A percentile compares a stretch with the other conserved stretches of the same genome.
Evolutionary conservation across 2,113 vertebrate species (phyloP).

Genomic region (Willisornis vidua): DNA sequence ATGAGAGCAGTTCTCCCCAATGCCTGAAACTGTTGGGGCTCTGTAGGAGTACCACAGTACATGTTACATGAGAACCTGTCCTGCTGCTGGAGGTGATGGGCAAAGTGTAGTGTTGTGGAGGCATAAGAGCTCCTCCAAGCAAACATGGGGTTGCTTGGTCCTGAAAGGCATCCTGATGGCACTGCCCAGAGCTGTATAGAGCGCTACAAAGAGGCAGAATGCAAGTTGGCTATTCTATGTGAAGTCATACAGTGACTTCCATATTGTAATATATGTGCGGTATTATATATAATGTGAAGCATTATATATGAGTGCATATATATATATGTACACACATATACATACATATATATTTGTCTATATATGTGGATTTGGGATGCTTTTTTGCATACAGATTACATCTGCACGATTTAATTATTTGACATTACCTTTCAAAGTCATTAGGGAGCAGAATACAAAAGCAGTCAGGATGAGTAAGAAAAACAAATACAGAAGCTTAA

Average conservation of each 20-base stretch:
- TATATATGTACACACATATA: background rate
- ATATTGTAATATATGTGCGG: conserved; percentile 1
- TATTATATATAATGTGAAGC: background rate
- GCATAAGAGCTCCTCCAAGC: background rate
- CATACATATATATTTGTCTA: background rate
- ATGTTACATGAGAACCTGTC: background rate
- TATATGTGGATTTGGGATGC: background rate
- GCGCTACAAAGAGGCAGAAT: background rate
- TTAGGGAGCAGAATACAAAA: conserved; percentile 21
- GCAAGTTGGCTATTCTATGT: conserved; percentile 4
- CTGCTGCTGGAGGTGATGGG: background rate
- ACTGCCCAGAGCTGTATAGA: fast-evolving
- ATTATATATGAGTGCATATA: background rate
- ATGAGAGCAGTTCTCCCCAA: background rate
- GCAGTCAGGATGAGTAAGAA: background rate
- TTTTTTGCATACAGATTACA: conserved; percentile 17
- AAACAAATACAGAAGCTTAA: background rate
- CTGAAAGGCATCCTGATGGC: background rate
- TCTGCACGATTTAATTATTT: background rate
- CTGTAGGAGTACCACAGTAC: background rate
- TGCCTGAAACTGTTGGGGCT: background rate
- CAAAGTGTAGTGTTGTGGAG: background rate
- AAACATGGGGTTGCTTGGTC: background rate
- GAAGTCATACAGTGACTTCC: conserved; percentile 8
- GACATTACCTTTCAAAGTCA: background rate